Percentiles rank a stretch among this genome's conserved stretches.
Conservation (phyloP, 2,113 vertebrate genomes). For the Forbesichthys agassizii region DNA sequence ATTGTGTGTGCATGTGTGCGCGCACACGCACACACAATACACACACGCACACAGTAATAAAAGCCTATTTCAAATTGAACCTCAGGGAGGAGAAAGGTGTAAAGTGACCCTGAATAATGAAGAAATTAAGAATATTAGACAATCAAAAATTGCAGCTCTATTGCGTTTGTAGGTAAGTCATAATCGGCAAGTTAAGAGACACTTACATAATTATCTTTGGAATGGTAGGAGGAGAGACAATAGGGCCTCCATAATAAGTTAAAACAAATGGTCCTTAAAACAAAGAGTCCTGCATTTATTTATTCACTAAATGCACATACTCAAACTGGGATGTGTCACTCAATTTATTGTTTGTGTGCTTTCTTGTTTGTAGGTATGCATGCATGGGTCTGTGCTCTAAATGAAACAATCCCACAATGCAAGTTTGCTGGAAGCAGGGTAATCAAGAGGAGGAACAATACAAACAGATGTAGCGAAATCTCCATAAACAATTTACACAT, state of each 20-base stretch:
- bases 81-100: not conserved
- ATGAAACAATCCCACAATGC: conserved; percentile 48
- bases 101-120: not conserved
- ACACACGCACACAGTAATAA: conserved; percentile 31
- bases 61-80: not conserved
- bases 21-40: conserved; percentile 12
- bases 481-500: conserved; percentile 12
- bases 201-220: conserved; percentile 28
- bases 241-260: conserved; percentile 28
- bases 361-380: conserved; percentile 45
- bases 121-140: not conserved
- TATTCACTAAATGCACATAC: conserved; percentile 33
- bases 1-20: not conserved
- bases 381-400: conserved; percentile 41
- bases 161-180: not conserved
- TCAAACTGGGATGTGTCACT: conserved; percentile 40
- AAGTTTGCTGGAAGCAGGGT: conserved; percentile 51
- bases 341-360: conserved; percentile 22
- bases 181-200: conserved; percentile 23
- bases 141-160: not conserved
- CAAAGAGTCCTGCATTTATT: not conserved
- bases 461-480: conserved; percentile 62
- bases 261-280: too few species aligned
- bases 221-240: conserved; percentile 13
- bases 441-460: conserved; percentile 57